Base-by-base conservation (phyloP, 2,888 invertebrate genomes). In the Sinotaia quadrata region DNA sequence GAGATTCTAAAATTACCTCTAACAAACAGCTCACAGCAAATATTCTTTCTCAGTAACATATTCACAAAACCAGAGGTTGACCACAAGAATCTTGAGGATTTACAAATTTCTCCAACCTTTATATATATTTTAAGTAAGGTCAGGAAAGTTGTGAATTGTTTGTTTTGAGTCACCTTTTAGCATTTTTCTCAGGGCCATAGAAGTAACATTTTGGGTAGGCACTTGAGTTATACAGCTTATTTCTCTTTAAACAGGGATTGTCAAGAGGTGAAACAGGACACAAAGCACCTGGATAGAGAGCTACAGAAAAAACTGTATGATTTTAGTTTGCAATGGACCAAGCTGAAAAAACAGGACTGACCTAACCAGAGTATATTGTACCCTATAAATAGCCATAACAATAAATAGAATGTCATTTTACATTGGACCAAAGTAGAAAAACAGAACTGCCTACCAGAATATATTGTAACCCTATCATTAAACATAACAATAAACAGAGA, bases 261-360 rank as follows among this genome's bases (percentile, higher is more conserved):
- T 73, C 76, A 75, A 33, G 73, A 75, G 57, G 67, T 59, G 10
- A 49, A 73, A 24, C 71, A 75, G 49, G 65, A 67, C 29, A 68
- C 60, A 24, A 73, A 54, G 65, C 71, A 71, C 4, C 56, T 70
- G 18, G 74, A 80, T 68, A 76, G 73, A 44, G 78, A 80, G 52
- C 34, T 80, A 5, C 77, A 76, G 58, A 72, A 80, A 24, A 75
- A 79, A 31, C 63, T 83, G 12, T 83, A 81, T 75, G 62, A 74
- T 61, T 71, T 78, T 57, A 76, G 81, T 24, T 33, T 81, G 60
- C 75, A 82, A 57, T 79, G 82, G 82, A 76, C 77, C 8, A 71
- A 80, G 18, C 72, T 80, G 41, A 72, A 78, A 54, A 71, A 78
- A 67, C 36, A 59, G 27, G 67, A 68, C 24, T 60, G 34, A 59